These are phyloP conservation scores for Siderastrea radians DNA, from an alignment of 92 coral and sea anemone species.

Conservation along the genomic window DNA sequence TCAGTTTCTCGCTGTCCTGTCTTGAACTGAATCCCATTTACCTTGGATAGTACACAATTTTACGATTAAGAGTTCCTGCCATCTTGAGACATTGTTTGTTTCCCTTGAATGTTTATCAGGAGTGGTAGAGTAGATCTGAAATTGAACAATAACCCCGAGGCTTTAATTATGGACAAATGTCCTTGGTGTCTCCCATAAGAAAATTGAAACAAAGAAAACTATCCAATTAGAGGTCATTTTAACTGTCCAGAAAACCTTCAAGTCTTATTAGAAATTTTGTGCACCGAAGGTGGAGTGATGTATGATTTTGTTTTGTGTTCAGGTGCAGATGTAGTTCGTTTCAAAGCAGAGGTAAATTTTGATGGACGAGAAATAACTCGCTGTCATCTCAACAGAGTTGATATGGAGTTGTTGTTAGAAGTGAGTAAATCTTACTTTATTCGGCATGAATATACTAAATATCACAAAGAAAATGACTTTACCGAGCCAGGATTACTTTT, in stretches of 20 bases:
- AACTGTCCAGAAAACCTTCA: too few species aligned
- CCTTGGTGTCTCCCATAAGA: too few species aligned
- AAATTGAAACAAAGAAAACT: too few species aligned
- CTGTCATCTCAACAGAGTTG: constrained; percentile 93
- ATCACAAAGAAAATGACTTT: background rate
- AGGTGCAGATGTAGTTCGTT: constrained; percentile 99
- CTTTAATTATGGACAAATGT: too few species aligned
- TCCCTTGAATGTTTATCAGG: too few species aligned
- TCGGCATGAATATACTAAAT: background rate
- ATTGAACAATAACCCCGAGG: too few species aligned
- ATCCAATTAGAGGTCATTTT: too few species aligned
- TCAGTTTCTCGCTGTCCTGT: background rate
- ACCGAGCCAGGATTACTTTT: background rate
- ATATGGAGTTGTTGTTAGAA: constrained; percentile 81
- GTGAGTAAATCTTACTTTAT: background rate
- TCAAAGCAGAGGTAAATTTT: constrained; percentile 98
- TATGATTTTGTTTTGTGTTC: background rate
- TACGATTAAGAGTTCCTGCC: background rate
- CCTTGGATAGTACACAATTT: background rate
- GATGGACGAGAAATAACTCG: constrained; percentile 99
- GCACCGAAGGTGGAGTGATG: too few species aligned
- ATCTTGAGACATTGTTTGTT: background rate
- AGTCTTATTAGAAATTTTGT: too few species aligned
- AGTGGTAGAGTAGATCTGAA: too few species aligned
- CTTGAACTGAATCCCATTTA: too few species aligned